A percentile compares a stretch with the other conserved stretches of the same genome.
phyloP scores from a whole-genome alignment of 2,888 invertebrate genomes.

The Pyrgus malvae region DNA sequence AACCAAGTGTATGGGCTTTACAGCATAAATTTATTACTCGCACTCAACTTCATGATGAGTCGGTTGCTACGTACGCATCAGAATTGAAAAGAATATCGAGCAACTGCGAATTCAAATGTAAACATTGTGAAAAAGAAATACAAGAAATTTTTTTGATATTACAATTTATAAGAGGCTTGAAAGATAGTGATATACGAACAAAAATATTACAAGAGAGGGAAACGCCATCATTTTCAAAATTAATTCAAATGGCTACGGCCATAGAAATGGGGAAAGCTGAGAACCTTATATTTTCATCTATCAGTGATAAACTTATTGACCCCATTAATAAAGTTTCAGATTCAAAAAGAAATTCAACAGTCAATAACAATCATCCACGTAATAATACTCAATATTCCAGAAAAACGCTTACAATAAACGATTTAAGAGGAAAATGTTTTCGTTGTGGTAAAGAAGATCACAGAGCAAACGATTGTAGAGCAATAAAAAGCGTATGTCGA shows the following conservation, averaged over 20 bases:
- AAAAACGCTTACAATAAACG: background rate
- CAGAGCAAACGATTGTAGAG: background rate
- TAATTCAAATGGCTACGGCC: background rate
- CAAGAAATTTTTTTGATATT: background rate
- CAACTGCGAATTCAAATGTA: background rate
- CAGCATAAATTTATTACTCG: too few relatives aligned
- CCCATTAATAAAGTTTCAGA: background rate
- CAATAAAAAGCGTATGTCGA: background rate
- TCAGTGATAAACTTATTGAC: background rate
- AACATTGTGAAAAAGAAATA: background rate
- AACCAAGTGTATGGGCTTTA: too few relatives aligned
- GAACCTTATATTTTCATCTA: background rate
- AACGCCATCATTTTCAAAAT: background rate
- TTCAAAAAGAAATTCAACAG: background rate
- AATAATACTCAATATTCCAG: too few relatives aligned
- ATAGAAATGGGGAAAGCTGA: constrained; percentile 1
- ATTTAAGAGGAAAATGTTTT: background rate
- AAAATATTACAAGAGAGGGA: constrained; percentile 5
- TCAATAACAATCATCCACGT: background rate
- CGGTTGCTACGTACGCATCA: too few relatives aligned
- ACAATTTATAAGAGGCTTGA: background rate
- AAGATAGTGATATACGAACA: background rate
- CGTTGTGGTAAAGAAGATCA: background rate
- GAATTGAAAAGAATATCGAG: too few relatives aligned
- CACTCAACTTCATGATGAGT: too few relatives aligned